Percentiles rank a stretch among this genome's conserved stretches.
Conservation (phyloP, 1,140 invertebrate genomes). For the Drosophila baimaii region DNA sequence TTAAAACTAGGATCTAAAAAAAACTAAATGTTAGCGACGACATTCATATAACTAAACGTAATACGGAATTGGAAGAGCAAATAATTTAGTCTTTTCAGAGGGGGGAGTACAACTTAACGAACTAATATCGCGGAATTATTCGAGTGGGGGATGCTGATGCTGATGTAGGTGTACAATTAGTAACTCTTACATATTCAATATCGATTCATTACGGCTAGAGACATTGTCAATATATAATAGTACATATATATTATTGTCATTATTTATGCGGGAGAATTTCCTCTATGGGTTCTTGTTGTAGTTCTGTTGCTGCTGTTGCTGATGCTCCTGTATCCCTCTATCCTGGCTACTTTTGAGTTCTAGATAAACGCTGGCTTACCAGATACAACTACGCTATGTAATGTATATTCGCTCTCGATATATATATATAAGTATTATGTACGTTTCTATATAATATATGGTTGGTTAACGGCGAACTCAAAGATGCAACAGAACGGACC, state of each 20-base stretch:
- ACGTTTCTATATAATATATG: conserved; percentile 30
- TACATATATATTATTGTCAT: conserved; percentile 82
- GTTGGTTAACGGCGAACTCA: conserved; percentile 50
- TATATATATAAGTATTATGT: conserved; percentile 57
- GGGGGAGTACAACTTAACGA: conserved; percentile 67
- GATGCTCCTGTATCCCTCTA: conserved; percentile 24
- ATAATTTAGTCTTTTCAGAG: conserved; percentile 76
- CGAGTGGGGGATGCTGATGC: conserved; percentile 39
- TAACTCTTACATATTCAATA: conserved; percentile 65
- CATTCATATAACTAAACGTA: conserved; percentile 49
- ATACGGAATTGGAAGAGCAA: conserved; percentile 75
- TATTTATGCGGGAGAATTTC: conserved; percentile 80
- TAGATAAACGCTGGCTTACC: conserved; percentile 66
- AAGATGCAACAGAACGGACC: conserved; percentile 65
- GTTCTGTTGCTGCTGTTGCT: conserved; percentile 28
- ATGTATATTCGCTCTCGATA: conserved; percentile 35
- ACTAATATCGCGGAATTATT: conserved; percentile 73
- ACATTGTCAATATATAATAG: conserved; percentile 66
- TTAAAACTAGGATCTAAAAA: conserved; percentile 68
- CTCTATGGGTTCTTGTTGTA: conserved; percentile 65
- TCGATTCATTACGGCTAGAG: conserved; percentile 58
- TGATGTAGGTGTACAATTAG: conserved; percentile 39
- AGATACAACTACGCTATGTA: conserved; percentile 65
- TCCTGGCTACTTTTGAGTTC: conserved; percentile 48
- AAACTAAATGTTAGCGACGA: conserved; percentile 47